Base-by-base conservation (phyloP, 1,140 invertebrate species). In the Ostrea denselamellosa region DNA sequence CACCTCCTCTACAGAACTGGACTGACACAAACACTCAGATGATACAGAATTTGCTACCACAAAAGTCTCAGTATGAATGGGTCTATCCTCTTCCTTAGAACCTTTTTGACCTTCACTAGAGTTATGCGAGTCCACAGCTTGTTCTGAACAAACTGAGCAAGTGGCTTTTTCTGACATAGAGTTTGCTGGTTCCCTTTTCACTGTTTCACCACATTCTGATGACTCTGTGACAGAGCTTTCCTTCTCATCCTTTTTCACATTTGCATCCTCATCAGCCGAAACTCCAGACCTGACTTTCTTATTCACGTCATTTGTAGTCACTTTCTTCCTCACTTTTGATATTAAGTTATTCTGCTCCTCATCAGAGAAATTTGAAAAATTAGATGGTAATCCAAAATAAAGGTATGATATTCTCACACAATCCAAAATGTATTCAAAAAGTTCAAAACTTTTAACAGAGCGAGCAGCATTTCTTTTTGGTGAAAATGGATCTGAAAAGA, bases 341-440 rank as follows among this genome's bases (percentile, higher is more conserved):
- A 44, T 71, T 28, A 88, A 44, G 5, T 54, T 22, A 25, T 88
- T 53, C 65, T 77, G 68, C n/a, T 88, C 54, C 17, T 85, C 14
- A 8, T 34, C 65, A 81, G 83, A 77, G 8, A 88, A 68, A n/a
- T 25, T 85, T 3, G 54, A 56, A 22, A 53, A 62, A 53, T 90
- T 90, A n/a, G 92, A 90, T 4, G 95, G 95, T 62, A 95, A 92
- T 14, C 93, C 94, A 93, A 96, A 96, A 89, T 96, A 96, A 34
- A 93, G 89, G 87, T 94, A 95, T 5, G 95, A 92, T 58, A 92
- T 93, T 56, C 94, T 91, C 14, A 96, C 89, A 28, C 94, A 93
- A 22, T 95, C 93, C 51, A 94, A 91, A 85, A 96, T 95, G 89
- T 95, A 96, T 56, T 96, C 95, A 92, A 94, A 96, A 3, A 95